These are phyloP conservation scores for Cherax destructor DNA, from an alignment of 1,140 invertebrate genomes.

Conservation along the genomic window DNA sequence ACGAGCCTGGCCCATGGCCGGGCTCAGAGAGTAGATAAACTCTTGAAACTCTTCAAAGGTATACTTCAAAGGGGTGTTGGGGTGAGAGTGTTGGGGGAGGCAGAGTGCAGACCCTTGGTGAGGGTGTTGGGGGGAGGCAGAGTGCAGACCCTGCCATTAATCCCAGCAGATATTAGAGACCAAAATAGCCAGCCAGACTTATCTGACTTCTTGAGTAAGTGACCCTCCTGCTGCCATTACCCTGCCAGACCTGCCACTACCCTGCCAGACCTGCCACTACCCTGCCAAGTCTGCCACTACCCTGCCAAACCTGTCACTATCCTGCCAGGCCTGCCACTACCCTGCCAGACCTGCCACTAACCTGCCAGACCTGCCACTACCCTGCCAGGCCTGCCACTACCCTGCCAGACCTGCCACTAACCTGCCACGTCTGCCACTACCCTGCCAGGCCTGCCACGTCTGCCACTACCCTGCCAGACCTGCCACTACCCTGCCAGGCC, in stretches of 20 bases:
- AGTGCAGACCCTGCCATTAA: slow-evolving; percentile 45
- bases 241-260: neutral
- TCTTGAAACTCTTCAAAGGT: too few species aligned
- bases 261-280: neutral
- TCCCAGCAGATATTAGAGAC: slow-evolving; percentile 56
- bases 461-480: neutral
- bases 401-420: too few species aligned
- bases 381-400: neutral
- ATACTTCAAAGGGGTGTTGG: too few species aligned
- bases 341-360: too few species aligned
- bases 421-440: too few species aligned
- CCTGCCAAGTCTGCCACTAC: neutral
- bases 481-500: neutral
- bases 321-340: too few species aligned
- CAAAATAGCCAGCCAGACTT: slow-evolving; percentile 55
- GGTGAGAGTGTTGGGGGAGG: too few species aligned
- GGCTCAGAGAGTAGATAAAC: too few species aligned
- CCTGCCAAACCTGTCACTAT: neutral
- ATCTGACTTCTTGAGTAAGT: slow-evolving; percentile 32
- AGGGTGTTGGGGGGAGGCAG: neutral
- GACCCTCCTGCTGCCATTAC: neutral
- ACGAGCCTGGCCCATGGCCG: too few species aligned
- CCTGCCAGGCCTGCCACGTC: neutral
- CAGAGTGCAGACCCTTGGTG: too few species aligned
- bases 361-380: neutral